Base-by-base conservation (phyloP, 2,888 invertebrate genomes). In the Chrysolina oricalcia region DNA sequence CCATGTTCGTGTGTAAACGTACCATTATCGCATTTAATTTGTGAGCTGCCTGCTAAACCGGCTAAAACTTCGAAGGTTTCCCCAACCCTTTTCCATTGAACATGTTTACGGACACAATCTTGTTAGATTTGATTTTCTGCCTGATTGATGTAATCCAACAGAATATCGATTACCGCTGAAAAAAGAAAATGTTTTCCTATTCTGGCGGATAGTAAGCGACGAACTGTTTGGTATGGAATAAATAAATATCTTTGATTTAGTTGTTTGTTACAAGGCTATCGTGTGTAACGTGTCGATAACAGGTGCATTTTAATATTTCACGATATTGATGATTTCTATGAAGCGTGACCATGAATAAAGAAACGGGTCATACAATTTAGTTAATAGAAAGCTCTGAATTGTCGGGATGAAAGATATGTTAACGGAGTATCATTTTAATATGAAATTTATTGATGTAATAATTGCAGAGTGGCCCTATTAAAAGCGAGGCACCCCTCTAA, bases 1-100 rank as follows among this genome's bases (percentile, higher is more conserved):
- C 35, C 15, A 56, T 15, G 21, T 15, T 27, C 43, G 9, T 63
- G 68, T 59, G 59, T 59, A 27, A 23, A 27, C 59, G 50, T 48
- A 67, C 62, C 53, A 15, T 59, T 75, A 75, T 75, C 72, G 59
- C 23, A 62, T 78, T 73, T 70, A 71, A n/a, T 59, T 17, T 70
- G 9, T 68, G 66, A 77, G 64, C 72, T 56, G 48, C 74, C 66
- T 50, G 43, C 48, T 71, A 65, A 65, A 62, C 62, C 19, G 11
- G 35, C 27, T 35, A 5, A 35, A 35, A 59, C 59, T 59, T 77
- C 63, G 35, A 53, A 53, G 77, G 74, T 62, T 77, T 77, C 74
- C 27, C 35, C 23, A 17, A 59, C 64, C n/a, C 17, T 17, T 59
- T 15, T 19, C 59, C 3, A 35, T 15, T 8, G 27, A 35, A 59